Percentiles rank a stretch among this genome's conserved stretches.
Evolutionary conservation across 2,113 vertebrate genomes (phyloP).

Genomic region (Quiscalus mexicanus): DNA sequence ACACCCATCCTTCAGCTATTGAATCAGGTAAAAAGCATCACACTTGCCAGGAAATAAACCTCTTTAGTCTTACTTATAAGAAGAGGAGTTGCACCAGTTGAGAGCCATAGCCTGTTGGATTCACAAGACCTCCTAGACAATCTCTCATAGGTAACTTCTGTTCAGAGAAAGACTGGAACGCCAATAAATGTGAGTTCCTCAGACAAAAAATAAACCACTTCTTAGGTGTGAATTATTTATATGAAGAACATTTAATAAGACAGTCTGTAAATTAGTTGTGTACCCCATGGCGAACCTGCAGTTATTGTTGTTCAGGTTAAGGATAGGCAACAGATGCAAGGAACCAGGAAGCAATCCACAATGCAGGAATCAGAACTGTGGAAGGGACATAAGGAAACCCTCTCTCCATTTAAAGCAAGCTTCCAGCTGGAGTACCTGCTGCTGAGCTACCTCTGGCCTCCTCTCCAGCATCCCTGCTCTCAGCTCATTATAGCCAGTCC

Average conservation of each 20-base stretch:
- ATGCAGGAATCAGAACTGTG: background rate
- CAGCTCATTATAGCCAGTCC: background rate
- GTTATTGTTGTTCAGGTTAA: background rate
- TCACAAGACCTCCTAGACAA: background rate
- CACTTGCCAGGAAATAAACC: background rate
- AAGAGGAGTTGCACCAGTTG: background rate
- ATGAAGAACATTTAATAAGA: background rate
- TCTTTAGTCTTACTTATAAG: background rate
- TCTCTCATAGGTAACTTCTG: background rate
- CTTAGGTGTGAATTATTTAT: background rate
- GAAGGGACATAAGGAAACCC: background rate
- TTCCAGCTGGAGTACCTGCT: background rate
- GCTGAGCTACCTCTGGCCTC: background rate
- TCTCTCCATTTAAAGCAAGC: background rate
- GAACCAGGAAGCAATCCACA: background rate
- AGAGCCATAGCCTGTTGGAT: background rate
- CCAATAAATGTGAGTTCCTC: background rate
- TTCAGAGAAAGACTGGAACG: background rate
- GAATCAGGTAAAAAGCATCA: background rate
- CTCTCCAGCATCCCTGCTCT: background rate
- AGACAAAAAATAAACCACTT: background rate
- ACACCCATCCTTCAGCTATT: background rate
- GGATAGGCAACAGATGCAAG: background rate
- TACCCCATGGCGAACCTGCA: background rate
- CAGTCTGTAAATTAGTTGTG: background rate